Evolutionary conservation across 2,113 vertebrate species (phyloP).

Genomic region (Apodemus speciosus): DNA sequence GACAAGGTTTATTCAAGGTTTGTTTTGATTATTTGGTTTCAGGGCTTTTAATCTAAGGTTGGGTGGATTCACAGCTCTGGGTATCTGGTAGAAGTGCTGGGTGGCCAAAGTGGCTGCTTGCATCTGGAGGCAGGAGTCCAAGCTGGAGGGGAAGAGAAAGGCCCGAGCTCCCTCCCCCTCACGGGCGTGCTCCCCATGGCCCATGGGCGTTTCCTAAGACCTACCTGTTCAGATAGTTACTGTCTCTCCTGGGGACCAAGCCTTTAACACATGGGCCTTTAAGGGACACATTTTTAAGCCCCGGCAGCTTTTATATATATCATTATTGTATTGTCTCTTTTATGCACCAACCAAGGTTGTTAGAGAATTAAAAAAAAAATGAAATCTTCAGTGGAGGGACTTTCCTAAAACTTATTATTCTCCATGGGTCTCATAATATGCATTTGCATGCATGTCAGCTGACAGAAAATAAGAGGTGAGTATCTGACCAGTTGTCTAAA

Average conservation of each 20-base stretch:
- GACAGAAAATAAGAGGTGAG: slow-evolving; percentile 40
- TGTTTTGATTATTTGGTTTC: not conserved
- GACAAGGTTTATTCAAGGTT: not conserved
- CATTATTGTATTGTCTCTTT: slow-evolving; percentile 17
- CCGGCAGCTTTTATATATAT: not conserved
- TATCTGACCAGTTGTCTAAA: slow-evolving; percentile 56
- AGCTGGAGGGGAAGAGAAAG: not conserved
- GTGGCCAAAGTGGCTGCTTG: not conserved
- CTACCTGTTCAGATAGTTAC: not conserved
- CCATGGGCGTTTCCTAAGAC: not conserved
- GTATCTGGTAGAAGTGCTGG: not conserved
- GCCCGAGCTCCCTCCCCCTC: not conserved
- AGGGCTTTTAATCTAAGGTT: not conserved
- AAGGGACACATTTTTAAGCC: not conserved
- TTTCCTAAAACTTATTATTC: slow-evolving; percentile 27
- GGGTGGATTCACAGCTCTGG: not conserved
- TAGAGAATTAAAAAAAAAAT: slow-evolving; percentile 54
- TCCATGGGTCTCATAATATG: not conserved
- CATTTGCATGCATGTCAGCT: slow-evolving; percentile 16
- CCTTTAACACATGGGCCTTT: not conserved
- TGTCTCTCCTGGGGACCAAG: not conserved
- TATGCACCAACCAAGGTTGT: not conserved
- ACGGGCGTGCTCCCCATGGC: not conserved
- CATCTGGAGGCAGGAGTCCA: not conserved
- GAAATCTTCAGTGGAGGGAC: slow-evolving; percentile 32